A percentile compares a stretch with the other conserved stretches of the same genome.
These are phyloP conservation scores for Magallana ariakensis DNA, from an alignment of 1,140 invertebrate genomes.

Conservation along the genomic window DNA sequence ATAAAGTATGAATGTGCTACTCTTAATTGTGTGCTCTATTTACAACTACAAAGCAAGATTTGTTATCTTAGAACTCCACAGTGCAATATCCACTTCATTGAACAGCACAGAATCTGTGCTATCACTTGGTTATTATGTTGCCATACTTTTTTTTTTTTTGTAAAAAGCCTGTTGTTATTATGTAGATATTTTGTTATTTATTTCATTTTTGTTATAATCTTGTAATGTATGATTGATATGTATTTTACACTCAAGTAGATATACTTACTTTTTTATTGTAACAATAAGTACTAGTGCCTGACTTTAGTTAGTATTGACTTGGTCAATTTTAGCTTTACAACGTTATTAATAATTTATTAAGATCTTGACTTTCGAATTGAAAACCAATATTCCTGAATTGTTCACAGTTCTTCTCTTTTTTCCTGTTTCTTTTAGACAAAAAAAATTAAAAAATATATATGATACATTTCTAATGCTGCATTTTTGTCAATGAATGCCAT, in stretches of 20 bases:
- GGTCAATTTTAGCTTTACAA: not conserved
- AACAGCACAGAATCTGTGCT: slow-evolving; percentile 15
- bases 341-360: no score
- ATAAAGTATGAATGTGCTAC: not conserved
- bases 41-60: slow-evolving; percentile 21
- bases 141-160: slow-evolving; percentile 15
- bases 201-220: slow-evolving; percentile 30
- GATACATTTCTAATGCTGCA: no score
- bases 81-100: slow-evolving; percentile 30
- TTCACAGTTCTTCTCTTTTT: no score
- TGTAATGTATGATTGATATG: not conserved
- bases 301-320: not conserved
- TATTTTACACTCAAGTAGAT: not conserved
- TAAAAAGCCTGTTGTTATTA: slow-evolving; percentile 29
- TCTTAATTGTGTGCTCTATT: not conserved
- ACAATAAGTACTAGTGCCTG: slow-evolving; percentile 1
- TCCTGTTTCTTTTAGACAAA: no score
- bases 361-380: no score
- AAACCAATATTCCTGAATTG: no score
- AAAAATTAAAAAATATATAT: no score
- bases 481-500: no score
- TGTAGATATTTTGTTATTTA: slow-evolving; percentile 39
- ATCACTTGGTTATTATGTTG: slow-evolving; percentile 16
- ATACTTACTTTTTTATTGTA: slow-evolving; percentile 8
- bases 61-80: slow-evolving; percentile 7